Conservation (phyloP, 2,888 invertebrate species). For the Microctonus hyperodae region DNA sequence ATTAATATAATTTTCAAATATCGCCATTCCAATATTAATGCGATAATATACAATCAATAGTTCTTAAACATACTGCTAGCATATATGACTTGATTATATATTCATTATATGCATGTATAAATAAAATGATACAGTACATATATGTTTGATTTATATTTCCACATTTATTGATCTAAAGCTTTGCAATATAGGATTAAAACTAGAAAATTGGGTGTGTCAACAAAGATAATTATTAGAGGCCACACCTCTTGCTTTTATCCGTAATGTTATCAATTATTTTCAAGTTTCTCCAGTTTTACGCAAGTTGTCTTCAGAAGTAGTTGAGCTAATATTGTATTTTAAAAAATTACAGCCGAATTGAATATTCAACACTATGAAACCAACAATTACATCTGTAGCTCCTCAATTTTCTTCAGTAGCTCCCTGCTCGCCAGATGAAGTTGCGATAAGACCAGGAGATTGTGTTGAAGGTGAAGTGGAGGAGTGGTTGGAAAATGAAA, state of each 20-base stretch:
- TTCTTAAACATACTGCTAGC: not conserved
- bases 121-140: not conserved
- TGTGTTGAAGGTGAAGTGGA: constrained; percentile 50
- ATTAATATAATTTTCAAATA: not conserved
- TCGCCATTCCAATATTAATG: not conserved
- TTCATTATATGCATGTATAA: not conserved
- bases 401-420: constrained; percentile 34
- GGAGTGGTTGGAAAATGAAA: constrained; percentile 77
- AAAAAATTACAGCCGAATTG: constrained; percentile 17
- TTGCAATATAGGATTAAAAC: not conserved
- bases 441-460: constrained; percentile 46
- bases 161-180: not conserved
- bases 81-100: not conserved
- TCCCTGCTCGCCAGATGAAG: constrained; percentile 49
- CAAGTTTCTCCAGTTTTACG: constrained; percentile 12
- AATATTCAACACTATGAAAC: constrained; percentile 16
- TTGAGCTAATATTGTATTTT: not conserved
- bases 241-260: constrained; percentile 31
- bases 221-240: constrained; percentile 33
- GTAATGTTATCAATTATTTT: not conserved
- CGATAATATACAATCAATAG: not conserved
- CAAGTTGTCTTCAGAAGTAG: constrained; percentile 7
- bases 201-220: constrained; percentile 32
- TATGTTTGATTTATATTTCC: not conserved
- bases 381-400: constrained; percentile 7